Evolutionary conservation across 2,888 invertebrate genomes (phyloP).

Genomic region (Drosophila multiciliata): DNA sequence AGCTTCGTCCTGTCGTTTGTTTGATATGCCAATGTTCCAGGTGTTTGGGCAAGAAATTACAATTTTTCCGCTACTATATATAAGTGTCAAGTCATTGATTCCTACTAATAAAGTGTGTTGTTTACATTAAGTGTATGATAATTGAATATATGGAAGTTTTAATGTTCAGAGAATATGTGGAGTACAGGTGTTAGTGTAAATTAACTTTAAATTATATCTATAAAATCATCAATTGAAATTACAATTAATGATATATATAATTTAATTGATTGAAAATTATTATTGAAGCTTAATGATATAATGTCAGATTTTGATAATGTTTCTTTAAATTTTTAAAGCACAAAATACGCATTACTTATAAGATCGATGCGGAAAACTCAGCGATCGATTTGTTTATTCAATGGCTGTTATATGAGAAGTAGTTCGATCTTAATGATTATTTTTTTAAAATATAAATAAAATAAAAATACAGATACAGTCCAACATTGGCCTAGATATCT

Average conservation of each 20-base stretch:
- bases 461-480: not conserved
- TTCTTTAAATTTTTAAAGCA: not conserved
- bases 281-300: not conserved
- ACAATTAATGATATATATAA: not conserved
- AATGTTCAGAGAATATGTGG: not conserved
- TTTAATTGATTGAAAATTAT: not conserved
- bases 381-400: not conserved
- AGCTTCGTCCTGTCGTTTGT: conserved; percentile 39
- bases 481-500: not conserved
- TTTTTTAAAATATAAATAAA: not conserved
- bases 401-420: not conserved
- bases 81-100: conserved; percentile 51
- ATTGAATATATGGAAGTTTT: not conserved
- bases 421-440: too few species aligned
- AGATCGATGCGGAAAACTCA: not conserved
- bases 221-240: not conserved
- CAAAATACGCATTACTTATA: not conserved
- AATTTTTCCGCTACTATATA: conserved; percentile 77
- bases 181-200: not conserved
- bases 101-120: conserved; percentile 1
- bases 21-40: conserved; percentile 79
- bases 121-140: not conserved
- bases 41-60: conserved; percentile 81
- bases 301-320: too few species aligned
- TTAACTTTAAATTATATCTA: not conserved